Evolutionary conservation across 2,888 invertebrate species (phyloP).

Genomic region (Aleiodes leptofemur): DNA sequence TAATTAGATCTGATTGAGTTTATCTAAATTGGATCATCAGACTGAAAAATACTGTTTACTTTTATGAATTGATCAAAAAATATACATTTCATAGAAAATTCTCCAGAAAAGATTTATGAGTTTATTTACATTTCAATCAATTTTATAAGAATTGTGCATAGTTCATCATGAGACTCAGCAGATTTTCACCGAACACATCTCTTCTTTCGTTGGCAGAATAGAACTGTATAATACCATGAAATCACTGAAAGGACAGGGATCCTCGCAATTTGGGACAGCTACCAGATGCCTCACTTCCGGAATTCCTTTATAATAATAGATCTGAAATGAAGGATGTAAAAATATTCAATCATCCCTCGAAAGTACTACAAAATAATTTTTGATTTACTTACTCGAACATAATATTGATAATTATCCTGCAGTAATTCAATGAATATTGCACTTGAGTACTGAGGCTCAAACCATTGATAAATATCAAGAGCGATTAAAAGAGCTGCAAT

Average conservation of each 20-base stretch:
- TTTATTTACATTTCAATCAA: too few species aligned
- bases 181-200: neutral
- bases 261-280: slow-evolving; percentile 75
- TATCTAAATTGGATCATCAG: too few species aligned
- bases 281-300: slow-evolving; percentile 72
- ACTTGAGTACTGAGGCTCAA: slow-evolving; percentile 63
- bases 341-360: neutral
- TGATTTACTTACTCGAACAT: slow-evolving; percentile 59
- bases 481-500: slow-evolving; percentile 62
- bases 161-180: too few species aligned
- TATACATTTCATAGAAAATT: too few species aligned
- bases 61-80: too few species aligned
- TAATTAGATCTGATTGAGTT: too few species aligned
- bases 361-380: too few species aligned
- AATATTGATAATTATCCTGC: slow-evolving; percentile 53
- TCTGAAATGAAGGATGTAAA: slow-evolving; percentile 66
- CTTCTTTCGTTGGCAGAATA: neutral
- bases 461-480: slow-evolving; percentile 60
- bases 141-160: too few species aligned
- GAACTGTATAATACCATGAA: slow-evolving; percentile 72
- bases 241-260: slow-evolving; percentile 76
- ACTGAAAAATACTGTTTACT: too few species aligned
- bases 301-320: slow-evolving; percentile 75
- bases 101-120: too few species aligned
- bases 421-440: slow-evolving; percentile 64